Base-by-base conservation (phyloP, 1,140 invertebrate species). In the Drosophila mayri region DNA sequence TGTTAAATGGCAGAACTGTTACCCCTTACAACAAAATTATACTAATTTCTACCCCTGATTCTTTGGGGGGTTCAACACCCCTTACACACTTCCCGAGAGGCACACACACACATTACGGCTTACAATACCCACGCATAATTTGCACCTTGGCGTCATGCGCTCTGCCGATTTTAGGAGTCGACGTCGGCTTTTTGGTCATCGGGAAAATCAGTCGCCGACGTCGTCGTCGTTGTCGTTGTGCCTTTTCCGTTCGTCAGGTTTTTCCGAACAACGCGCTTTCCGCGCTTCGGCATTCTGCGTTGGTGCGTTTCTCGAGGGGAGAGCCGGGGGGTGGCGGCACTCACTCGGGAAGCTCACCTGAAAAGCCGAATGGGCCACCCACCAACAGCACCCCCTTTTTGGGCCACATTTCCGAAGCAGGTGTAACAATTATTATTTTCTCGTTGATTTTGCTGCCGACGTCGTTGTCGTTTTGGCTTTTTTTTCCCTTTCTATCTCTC, bases 391-490 rank as follows among this genome's bases (percentile, higher is more conserved):
- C 74, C 49, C 61, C 49, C 76, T 61, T 74, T 83, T 67, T 74
- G 79, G 52, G 52, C 81, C 77, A 72, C 75, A 85, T 84, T 87
- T 87, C 81, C 85, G 86, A 90, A 90, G 85, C 85, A 90, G 85
- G 85, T 90, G 85, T 90, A 90, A 90, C 85, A 90, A 90, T 90
- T 90, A 90, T 90, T 90, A 90, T 90, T 90, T 90, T 90, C 85
- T 85, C 85, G 85, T 90, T 90, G 85, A 90, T 90, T 90, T 90
- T 90, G 85, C 79, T 63, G 57, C 57, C 50, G 76, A 76, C 43
- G 71, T 83, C 75, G 83, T 73, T 88, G 71, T 83, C 75, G 83
- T 77, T 88, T 80, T 84, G 71, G 58, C 60, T 78, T 81, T 80
- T 85, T 74, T 84, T 43, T 40, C 50, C 57, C 70, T 68, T 59